A percentile compares a stretch with the other conserved stretches of the same genome.
Conservation (phyloP, 2,797 vertebrate species). For the Martes flavigula region DNA sequence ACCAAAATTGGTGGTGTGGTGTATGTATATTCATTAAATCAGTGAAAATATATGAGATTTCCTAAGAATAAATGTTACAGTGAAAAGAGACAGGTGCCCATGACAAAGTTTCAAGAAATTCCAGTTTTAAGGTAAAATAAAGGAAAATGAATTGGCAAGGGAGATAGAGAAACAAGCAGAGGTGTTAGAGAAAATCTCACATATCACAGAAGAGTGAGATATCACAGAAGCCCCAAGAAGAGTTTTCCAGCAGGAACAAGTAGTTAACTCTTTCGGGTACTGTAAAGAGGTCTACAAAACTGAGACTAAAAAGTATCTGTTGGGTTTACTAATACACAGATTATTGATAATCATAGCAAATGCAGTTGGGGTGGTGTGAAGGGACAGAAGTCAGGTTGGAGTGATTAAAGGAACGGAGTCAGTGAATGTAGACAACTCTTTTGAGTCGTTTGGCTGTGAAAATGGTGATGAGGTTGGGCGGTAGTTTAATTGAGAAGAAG, state of each 20-base stretch:
- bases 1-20: not conserved
- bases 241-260: not conserved
- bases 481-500: not conserved
- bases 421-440: not conserved
- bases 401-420: not conserved
- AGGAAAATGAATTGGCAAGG: not conserved
- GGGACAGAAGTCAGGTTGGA: not conserved
- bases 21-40: not conserved
- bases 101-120: not conserved
- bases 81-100: not conserved
- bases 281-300: not conserved
- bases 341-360: not conserved
- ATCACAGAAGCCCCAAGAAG: not conserved
- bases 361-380: not conserved
- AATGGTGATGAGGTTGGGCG: not conserved
- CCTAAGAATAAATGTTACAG: not conserved
- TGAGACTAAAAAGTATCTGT: not conserved
- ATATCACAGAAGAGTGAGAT: not conserved
- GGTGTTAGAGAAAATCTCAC: not conserved
- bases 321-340: not conserved
- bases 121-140: not conserved
- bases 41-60: slow-evolving; percentile 4
- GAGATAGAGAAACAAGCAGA: not conserved
- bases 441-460: not conserved
- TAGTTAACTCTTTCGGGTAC: not conserved